A percentile compares a stretch with the other conserved stretches of the same genome.
Evolutionary conservation across 2,797 vertebrate species (phyloP).

Genomic region (Pipistrellus pipistrellus): DNA sequence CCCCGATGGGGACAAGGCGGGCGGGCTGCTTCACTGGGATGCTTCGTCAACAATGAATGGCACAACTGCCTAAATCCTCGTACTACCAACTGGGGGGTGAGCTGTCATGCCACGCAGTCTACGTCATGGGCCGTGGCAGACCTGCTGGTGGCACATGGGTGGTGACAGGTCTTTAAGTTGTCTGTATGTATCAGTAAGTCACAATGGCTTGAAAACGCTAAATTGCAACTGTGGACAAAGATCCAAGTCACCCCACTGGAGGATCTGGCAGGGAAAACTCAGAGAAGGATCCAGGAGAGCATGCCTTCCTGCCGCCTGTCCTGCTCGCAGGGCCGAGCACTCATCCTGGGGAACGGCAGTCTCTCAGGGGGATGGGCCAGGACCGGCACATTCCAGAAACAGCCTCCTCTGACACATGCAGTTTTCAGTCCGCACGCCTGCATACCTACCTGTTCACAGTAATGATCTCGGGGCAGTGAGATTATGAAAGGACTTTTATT

Average conservation of each 20-base stretch:
- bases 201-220: not conserved
- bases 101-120: fast-evolving
- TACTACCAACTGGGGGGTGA: not conserved
- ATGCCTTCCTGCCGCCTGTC: not conserved
- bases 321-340: not conserved
- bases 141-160: not conserved
- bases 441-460: not conserved
- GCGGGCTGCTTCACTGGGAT: not conserved
- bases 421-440: not conserved
- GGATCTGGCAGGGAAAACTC: not conserved
- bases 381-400: not conserved
- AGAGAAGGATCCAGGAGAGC: not conserved
- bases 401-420: not conserved
- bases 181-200: not conserved
- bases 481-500: constrained; percentile 22
- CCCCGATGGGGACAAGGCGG: fast-evolving
- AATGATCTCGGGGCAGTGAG: not conserved
- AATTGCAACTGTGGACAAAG: not conserved
- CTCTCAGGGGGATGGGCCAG: not conserved
- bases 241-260: not conserved
- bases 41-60: fast-evolving
- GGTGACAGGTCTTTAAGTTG: not conserved
- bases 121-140: not conserved
- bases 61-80: not conserved
- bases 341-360: not conserved